phyloP scores from a whole-genome alignment of 2,888 invertebrate genomes.

The Limnephilus rhombicus region DNA sequence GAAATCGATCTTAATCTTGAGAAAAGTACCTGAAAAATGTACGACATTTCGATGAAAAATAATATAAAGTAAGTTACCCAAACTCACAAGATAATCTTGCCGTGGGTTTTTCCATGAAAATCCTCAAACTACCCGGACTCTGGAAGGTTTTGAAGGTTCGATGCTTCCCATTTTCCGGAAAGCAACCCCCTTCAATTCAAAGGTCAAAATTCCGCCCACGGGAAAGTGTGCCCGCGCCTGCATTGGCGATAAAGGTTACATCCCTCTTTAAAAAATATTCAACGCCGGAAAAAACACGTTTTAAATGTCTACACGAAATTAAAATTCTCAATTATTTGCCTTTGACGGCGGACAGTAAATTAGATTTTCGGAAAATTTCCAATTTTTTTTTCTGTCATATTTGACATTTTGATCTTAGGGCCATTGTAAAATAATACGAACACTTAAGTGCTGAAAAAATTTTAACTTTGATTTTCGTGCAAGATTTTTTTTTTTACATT shows the following conservation, averaged over 20 bases:
- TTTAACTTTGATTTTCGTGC: too few species aligned
- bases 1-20: too few species aligned
- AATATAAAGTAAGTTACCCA: neutral
- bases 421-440: too few species aligned
- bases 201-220: constrained; percentile 10
- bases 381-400: too few species aligned
- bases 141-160: neutral
- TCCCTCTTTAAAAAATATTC: neutral
- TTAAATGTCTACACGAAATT: neutral
- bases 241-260: constrained; percentile 13
- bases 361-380: neutral
- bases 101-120: neutral
- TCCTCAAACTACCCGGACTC: neutral
- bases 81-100: neutral
- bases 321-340: neutral
- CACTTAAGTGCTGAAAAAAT: too few species aligned
- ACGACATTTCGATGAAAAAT: neutral
- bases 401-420: too few species aligned
- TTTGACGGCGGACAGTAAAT: neutral
- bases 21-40: too few species aligned
- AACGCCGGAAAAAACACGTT: neutral
- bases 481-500: too few species aligned
- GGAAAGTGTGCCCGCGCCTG: neutral
- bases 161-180: constrained; percentile 8
- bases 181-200: neutral